Evolutionary conservation across 2,797 vertebrate species (phyloP).

Genomic region (Potorous gilbertii): DNA sequence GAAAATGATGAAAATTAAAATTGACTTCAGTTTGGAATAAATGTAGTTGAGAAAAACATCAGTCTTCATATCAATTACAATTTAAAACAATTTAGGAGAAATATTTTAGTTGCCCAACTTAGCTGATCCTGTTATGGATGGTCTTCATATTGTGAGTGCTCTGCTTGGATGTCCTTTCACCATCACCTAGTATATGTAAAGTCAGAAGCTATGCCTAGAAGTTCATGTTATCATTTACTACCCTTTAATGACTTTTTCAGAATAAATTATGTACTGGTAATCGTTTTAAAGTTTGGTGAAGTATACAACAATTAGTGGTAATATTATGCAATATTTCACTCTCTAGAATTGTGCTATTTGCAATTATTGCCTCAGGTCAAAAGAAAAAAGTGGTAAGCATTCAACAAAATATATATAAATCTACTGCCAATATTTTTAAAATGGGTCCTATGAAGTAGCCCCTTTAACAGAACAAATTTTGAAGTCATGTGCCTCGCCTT

Average conservation of each 20-base stretch:
- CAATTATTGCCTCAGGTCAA: slow-evolving; percentile 38
- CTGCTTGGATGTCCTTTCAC: slow-evolving; percentile 30
- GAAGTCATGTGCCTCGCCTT: background rate
- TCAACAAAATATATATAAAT: slow-evolving; percentile 53
- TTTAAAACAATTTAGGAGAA: background rate
- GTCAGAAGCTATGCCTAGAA: slow-evolving; percentile 12
- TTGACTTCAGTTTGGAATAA: slow-evolving; percentile 45
- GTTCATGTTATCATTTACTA: slow-evolving; percentile 49
- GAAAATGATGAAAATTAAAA: background rate
- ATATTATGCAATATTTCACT: background rate
- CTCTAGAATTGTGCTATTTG: slow-evolving; percentile 32
- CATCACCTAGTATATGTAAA: slow-evolving; percentile 36
- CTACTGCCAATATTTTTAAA: slow-evolving; percentile 27
- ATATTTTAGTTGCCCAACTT: background rate
- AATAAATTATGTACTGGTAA: slow-evolving; percentile 33
- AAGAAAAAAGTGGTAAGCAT: slow-evolving; percentile 35
- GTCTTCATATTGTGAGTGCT: slow-evolving; percentile 25
- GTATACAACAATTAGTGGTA: slow-evolving; percentile 16
- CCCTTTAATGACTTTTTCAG: slow-evolving; percentile 42
- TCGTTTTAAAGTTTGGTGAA: background rate
- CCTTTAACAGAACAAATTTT: slow-evolving; percentile 42
- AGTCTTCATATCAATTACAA: background rate
- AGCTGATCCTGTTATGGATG: background rate
- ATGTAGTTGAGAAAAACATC: background rate
- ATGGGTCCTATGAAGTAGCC: background rate